Percentiles rank a stretch among this genome's conserved stretches.
These are phyloP conservation scores for Megalopta genalis DNA, from an alignment of 1,140 invertebrate species.

Conservation along the genomic window DNA sequence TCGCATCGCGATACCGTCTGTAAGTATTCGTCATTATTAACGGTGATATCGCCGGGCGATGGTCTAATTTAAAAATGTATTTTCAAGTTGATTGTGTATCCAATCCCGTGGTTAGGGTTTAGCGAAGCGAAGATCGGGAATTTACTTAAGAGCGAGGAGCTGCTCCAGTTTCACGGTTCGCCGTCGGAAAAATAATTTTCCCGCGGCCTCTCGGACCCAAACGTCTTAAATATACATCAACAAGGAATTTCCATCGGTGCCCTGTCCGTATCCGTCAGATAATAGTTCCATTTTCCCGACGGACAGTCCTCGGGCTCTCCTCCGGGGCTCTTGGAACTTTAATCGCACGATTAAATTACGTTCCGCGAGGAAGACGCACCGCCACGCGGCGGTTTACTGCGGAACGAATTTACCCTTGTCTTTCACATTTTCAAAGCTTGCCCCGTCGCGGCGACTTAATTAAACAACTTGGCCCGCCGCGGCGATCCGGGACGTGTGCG, in stretches of 20 bases:
- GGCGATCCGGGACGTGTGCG: background rate
- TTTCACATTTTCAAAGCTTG: conserved; percentile 35
- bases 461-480: conserved; percentile 31
- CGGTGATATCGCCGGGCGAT: background rate
- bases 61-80: background rate
- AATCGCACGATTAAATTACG: conserved; percentile 52
- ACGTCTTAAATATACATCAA: conserved; percentile 17
- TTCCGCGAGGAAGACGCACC: conserved; percentile 25
- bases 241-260: conserved; percentile 10
- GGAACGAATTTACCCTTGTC: conserved; percentile 26
- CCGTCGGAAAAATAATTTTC: background rate
- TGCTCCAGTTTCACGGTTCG: background rate
- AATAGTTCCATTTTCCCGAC: background rate
- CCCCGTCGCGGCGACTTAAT: conserved; percentile 37
- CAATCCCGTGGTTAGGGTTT: background rate
- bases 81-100: background rate
- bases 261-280: conserved; percentile 14
- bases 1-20: no score
- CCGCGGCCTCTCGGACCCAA: background rate
- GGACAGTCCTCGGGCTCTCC: conserved; percentile 5
- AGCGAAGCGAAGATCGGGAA: background rate
- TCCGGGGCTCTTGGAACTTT: conserved; percentile 14
- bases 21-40: no score
- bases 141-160: background rate
- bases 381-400: conserved; percentile 11